Evolutionary conservation across 2,113 vertebrate genomes (phyloP), one percentile per base, ranked within the genome.

Genomic region (Pachyramphus minor): DNA sequence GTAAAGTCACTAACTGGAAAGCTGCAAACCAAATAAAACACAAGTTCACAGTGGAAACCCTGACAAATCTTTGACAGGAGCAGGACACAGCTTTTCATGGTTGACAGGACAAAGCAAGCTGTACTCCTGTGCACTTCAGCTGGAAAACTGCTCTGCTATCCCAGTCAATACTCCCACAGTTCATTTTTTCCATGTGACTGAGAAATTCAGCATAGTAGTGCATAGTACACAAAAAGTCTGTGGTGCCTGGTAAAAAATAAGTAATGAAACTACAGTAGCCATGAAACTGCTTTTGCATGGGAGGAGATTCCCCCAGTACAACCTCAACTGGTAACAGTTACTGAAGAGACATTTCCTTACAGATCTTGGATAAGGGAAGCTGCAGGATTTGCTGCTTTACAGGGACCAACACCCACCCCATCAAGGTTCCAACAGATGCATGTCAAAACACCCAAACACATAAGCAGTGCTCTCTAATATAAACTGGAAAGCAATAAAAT

Each of bases 101-200:
- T 94, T 97, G 97, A 88, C 41, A 95, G 95, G 93, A 96, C 74
- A 49, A 89, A 80, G 85, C 83, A 86, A 91, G 95, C 93, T 85
- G 58, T 58, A 60, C 44, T 84, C 74, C 81, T 9, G 21, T 19
- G 59, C 76, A 28, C 79, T 74, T 81, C 83, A 77, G 89, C 91
- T 52, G 49, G 6, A 66, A 76, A 87, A 63, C 67, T 93, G 97
- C 17, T 69, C 83, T 86, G 72, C 58, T 84, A 90, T 62, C 77
- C 95, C 92, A 94, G 82, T 44, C 94, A 94, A 76, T 92, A 93
- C 60, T 94, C 88, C 91, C 47, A 44, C 2, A n/a, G 80, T 52
- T 96, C 50, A 39, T 53, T 81, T 93, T 80, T 80, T 52, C 67
- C 50, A 35, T 3, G 5, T 58, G 75, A 96, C 94, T 71, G 73